Base-by-base conservation (phyloP, 2,888 invertebrate species). In the Drosophila vallismaia region DNA sequence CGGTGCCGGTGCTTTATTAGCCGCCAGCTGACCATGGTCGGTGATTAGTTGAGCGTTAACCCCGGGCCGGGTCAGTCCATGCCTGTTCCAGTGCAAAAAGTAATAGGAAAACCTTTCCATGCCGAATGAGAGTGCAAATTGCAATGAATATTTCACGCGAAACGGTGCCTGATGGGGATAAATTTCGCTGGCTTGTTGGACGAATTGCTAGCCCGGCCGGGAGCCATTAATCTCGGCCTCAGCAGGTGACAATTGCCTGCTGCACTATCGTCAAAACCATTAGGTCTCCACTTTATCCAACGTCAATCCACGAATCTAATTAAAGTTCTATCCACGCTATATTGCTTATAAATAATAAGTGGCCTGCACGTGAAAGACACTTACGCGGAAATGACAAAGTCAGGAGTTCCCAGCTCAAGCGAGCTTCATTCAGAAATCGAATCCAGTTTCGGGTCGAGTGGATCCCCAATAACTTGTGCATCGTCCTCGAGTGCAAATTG, bases 31-130 rank as follows among this genome's bases (percentile, higher is more conserved):
- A 62, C 64, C 45, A 53, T 33, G 64, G 51, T 40, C 55, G 68
- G 77, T 83, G 84, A 84, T 84, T 84, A 88, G 84, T 88, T 83
- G 86, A 75, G 66, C 83, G 84, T 84, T 88, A 86, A 83, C 76
- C 84, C 76, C 75, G 73, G 80, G 54, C 42, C 55, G 38, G 54
- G 51, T 53, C 33, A 49, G 53, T 71, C 50, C 33, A 33, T 57
- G 12, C 51, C 12, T 48, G 36, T 4, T 26, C 24, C 24, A 40
- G 38, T 38, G 42, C 45, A 38, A 12, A 38, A 26, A 38, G 26
- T 2, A 7, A 10, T 6, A 8, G 19, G 45, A 31, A 36, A 12
- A 12, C 14, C n/a, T 8, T 28, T 28, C 4, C 49, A 42, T 53
- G 44, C 38, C 64, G 74, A 70, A 45, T 12, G 64, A 62, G 49